Percentiles rank a stretch among this genome's conserved stretches.
phyloP scores from a whole-genome alignment of 2,113 vertebrate species.

The Sylvietta virens region DNA sequence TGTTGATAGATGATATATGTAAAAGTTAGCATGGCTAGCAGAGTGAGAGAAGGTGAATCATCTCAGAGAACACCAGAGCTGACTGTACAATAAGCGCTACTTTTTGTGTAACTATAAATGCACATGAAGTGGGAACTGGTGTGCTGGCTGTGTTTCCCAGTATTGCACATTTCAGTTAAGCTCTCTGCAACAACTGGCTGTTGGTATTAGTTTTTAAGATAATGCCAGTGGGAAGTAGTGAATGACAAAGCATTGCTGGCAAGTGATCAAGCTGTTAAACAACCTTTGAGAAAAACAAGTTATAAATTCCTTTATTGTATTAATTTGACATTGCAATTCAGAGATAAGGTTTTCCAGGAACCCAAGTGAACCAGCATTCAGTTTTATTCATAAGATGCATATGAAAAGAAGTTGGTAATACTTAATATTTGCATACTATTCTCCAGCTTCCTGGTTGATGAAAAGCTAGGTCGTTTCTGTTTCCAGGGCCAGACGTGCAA shows the following conservation, averaged over 20 bases:
- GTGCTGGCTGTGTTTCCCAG: not conserved
- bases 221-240: not conserved
- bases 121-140: not conserved
- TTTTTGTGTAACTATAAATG: not conserved
- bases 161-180: not conserved
- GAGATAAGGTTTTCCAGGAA: not conserved
- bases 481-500: not conserved
- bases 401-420: not conserved
- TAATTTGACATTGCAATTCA: not conserved
- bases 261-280: not conserved
- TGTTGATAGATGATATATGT: not conserved
- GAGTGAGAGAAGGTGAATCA: not conserved
- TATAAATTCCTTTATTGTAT: not conserved
- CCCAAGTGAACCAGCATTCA: not conserved
- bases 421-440: not conserved
- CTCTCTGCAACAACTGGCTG: not conserved
- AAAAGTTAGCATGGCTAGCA: not conserved
- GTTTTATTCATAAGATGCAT: not conserved
- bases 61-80: not conserved
- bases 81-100: not conserved
- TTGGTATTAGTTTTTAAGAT: not conserved
- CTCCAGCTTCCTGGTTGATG: not conserved
- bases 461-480: not conserved
- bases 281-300: not conserved
- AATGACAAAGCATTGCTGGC: not conserved